Evolutionary conservation across 1,140 invertebrate genomes (phyloP), one percentile per base, ranked within the genome.

Genomic region (Dinoponera quadriceps): DNA sequence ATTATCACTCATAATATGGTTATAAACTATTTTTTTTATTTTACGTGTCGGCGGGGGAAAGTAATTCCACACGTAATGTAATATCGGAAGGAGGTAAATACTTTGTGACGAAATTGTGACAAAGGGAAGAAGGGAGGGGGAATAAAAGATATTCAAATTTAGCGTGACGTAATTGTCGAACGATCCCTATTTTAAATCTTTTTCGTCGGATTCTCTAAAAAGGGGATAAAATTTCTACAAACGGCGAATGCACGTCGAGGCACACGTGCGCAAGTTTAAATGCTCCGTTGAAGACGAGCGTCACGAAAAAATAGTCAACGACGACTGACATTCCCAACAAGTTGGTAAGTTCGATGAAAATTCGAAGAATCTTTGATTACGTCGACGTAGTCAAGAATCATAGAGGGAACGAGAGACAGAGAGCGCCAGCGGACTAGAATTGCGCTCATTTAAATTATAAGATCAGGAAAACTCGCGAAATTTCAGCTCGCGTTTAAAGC

Each of bases 381-480:
- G n/a, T 29, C 18, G 65, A 29, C 29, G 38, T 55, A 57, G 65
- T 33, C 51, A 44, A 69, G 65, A 69, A 29, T 75, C 29, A 44
- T 18, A 29, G 29, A 22, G 20, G 44, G n/a, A 68, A 55, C 7
- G 62, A 49, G 59, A 75, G 71, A 62, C 38, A 63, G 57, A 75
- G 48, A 44, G n/a, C 48, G n/a, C 7, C 20, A n/a, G 27, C 20
- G 20, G 49, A 69, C 25, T 38, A 29, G 75, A 57, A 80, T 80
- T 18, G 38, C 48, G 25, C 25, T 69, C 66, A 80, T 80, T 80
- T 80, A 80, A 80, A 71, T 80, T 71, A 80, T 55, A 22, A 57
- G 65, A 77, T 55, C 60, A n/a, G 74, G 49, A 80, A 80, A 80
- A 48, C 75, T 80, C 22, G 38, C 9, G 54, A 44, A 80, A 80